Conservation (phyloP, 2,113 vertebrate species). For the Chlorocebus sabaeus region DNA sequence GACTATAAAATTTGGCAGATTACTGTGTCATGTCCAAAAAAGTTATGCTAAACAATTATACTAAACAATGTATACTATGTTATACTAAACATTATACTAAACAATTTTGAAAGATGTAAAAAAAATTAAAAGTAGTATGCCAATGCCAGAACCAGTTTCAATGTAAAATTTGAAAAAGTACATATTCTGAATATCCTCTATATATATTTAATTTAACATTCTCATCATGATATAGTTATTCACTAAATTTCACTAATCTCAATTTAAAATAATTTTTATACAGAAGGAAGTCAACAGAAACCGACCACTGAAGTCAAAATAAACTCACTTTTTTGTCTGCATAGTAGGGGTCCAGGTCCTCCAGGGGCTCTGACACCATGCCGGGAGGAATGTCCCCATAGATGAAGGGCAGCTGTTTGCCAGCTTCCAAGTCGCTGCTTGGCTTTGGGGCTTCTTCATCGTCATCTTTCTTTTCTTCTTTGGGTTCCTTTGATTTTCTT, state of each 20-base stretch:
- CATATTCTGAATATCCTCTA: neutral
- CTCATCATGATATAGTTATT: neutral
- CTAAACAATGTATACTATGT: neutral
- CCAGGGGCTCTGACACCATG: constrained; percentile 92
- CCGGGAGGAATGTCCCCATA: constrained; percentile 92
- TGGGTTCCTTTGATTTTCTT: constrained; percentile 85
- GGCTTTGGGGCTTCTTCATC: constrained; percentile 85
- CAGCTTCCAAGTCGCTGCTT: constrained; percentile 92
- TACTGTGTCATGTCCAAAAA: neutral
- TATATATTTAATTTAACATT: neutral
- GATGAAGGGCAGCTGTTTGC: constrained; percentile 92
- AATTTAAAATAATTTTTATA: neutral
- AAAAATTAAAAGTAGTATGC: neutral
- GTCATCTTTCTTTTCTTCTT: constrained; percentile 85
- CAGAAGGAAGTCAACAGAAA: neutral
- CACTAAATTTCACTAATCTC: neutral
- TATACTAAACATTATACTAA: neutral
- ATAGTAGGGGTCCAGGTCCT: constrained; percentile 96
- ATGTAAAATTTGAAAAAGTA: neutral
- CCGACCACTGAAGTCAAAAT: neutral
- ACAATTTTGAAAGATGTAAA: neutral
- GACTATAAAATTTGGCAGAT: neutral
- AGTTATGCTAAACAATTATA: neutral
- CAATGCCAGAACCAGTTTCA: neutral
- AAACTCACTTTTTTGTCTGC: constrained; percentile 90